A percentile compares a stretch with the other conserved stretches of the same genome.
phyloP scores from a whole-genome alignment of 2,888 invertebrate species.

The Catocala fraxini region DNA sequence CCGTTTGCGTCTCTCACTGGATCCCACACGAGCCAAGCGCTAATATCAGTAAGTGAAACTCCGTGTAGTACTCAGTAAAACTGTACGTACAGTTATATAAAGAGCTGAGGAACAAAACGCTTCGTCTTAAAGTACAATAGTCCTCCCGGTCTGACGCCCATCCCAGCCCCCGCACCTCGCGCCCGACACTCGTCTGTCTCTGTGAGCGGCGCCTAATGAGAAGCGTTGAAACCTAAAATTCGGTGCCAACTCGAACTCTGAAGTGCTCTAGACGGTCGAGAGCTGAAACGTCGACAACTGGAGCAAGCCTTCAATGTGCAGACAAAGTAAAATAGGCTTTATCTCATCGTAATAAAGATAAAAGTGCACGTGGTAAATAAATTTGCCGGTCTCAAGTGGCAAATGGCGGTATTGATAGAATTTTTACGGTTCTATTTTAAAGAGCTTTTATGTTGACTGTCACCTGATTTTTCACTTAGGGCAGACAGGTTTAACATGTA shows the following conservation, averaged over 20 bases:
- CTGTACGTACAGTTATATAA: slow-evolving; percentile 57
- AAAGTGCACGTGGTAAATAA: slow-evolving; percentile 48
- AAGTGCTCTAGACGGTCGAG: slow-evolving; percentile 72
- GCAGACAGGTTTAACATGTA: slow-evolving; percentile 21
- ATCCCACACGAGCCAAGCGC: slow-evolving; percentile 35
- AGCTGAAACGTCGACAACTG: slow-evolving; percentile 60
- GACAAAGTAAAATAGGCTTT: slow-evolving; percentile 53
- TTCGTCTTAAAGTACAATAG: slow-evolving; percentile 75
- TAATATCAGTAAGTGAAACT: slow-evolving; percentile 70
- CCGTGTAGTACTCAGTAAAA: slow-evolving; percentile 34
- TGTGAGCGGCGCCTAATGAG: slow-evolving; percentile 79
- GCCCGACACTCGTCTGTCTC: slow-evolving; percentile 50
- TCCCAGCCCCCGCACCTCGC: slow-evolving; percentile 28
- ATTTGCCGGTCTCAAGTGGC: slow-evolving; percentile 54
- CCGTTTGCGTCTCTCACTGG: slow-evolving; percentile 13
- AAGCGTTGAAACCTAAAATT: slow-evolving; percentile 85
- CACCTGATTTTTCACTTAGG: slow-evolving; percentile 63
- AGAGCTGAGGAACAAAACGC: slow-evolving; percentile 74
- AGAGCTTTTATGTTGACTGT: slow-evolving; percentile 62
- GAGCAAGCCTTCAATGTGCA: slow-evolving; percentile 34
- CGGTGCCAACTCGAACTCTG: slow-evolving; percentile 84
- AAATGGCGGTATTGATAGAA: slow-evolving; percentile 75
- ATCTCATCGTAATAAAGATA: slow-evolving; percentile 46
- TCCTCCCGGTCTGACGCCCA: slow-evolving; percentile 59
- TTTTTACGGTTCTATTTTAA: slow-evolving; percentile 67